A percentile compares a stretch with the other conserved stretches of the same genome.
phyloP scores from a whole-genome alignment of 1,140 invertebrate species.

The Lordiphosa clarofinis region DNA sequence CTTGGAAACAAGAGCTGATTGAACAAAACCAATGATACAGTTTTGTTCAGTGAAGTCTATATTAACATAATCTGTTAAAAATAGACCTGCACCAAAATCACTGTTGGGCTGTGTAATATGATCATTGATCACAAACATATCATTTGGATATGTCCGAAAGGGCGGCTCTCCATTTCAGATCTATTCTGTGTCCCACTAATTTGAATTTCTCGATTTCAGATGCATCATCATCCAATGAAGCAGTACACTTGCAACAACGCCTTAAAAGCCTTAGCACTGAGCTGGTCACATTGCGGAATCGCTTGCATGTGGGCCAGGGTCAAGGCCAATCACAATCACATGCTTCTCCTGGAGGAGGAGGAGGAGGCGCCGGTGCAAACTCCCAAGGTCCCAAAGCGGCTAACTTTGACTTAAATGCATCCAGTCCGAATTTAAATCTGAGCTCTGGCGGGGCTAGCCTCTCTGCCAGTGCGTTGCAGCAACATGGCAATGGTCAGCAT shows the following conservation, averaged over 20 bases:
- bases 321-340: constrained; percentile 56
- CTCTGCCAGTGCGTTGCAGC: constrained; percentile 56
- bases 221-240: constrained; percentile 95
- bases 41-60: no score
- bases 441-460: constrained; percentile 26
- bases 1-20: no score
- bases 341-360: constrained; percentile 14
- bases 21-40: no score
- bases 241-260: constrained; percentile 93
- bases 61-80: no score
- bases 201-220: constrained; percentile 81
- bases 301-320: constrained; percentile 87
- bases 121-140: no score
- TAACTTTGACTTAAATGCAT: constrained; percentile 66
- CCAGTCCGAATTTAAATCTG: constrained; percentile 65
- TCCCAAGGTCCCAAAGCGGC: constrained; percentile 30
- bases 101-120: no score
- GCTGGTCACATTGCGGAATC: constrained; percentile 92
- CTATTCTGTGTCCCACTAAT: no score
- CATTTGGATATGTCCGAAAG: no score
- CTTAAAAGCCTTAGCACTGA: constrained; percentile 93
- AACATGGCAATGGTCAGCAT: constrained; percentile 56
- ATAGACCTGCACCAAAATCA: no score
- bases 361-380: constrained; percentile 4
- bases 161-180: no score